A percentile compares a stretch with the other conserved stretches of the same genome.
These are phyloP conservation scores for Rhipidura dahli DNA, from an alignment of 2,113 vertebrate genomes.

Conservation along the genomic window DNA sequence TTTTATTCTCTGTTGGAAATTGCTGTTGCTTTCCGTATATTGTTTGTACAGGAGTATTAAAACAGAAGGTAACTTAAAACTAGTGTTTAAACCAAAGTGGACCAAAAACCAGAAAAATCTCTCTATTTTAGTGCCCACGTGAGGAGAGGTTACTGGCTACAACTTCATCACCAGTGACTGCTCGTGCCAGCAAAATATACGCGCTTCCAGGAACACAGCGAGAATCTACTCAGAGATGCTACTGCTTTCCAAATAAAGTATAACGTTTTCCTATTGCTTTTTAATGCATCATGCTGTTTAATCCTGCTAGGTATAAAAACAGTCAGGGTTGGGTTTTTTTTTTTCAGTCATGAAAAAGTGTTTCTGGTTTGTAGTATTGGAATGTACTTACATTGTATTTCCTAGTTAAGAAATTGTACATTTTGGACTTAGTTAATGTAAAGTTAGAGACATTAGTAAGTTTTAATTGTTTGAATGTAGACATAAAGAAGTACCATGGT, in stretches of 20 bases:
- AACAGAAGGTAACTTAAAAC: not conserved
- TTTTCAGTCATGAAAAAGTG: not conserved
- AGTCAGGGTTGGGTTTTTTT: no score
- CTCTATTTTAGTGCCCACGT: conserved; percentile 79
- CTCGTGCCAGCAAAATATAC: conserved; percentile 73
- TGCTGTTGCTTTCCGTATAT: not conserved
- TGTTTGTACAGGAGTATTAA: not conserved
- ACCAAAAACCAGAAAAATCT: not conserved
- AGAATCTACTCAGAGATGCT: conserved; percentile 77
- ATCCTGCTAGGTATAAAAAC: not conserved
- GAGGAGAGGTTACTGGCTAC: conserved; percentile 72
- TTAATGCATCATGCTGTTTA: not conserved
- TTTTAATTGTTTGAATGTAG: not conserved
- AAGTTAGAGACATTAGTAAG: not conserved
- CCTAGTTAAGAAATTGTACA: not conserved
- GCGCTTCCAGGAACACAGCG: conserved; percentile 61
- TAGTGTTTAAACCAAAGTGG: not conserved
- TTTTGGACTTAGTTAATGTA: not conserved
- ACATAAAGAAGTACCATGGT: not conserved
- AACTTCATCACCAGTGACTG: conserved; percentile 60
- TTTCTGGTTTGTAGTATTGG: not conserved
- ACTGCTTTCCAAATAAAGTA: conserved; percentile 87
- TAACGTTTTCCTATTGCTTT: not conserved
- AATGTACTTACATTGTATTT: not conserved
- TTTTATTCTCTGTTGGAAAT: not conserved